phyloP scores from a whole-genome alignment of 2,888 invertebrate genomes.

The Drosophila kambysellisi region DNA sequence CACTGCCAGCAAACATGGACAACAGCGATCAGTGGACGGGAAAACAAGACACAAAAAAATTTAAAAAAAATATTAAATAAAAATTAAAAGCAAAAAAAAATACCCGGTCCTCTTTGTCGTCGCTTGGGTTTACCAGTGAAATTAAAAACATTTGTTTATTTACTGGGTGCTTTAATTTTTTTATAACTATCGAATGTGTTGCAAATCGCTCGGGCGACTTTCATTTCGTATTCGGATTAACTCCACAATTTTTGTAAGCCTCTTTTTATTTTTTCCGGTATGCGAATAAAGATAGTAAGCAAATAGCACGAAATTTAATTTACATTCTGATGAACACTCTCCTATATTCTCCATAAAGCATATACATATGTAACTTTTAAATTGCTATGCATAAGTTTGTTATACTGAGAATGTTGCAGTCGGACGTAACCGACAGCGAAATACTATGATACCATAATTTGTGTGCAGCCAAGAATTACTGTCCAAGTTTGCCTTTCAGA shows the following conservation, averaged over 20 bases:
- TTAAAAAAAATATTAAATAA: constrained; percentile 9
- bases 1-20: constrained; percentile 41
- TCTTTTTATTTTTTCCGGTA: background rate
- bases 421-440: too few relatives aligned
- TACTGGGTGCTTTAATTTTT: constrained; percentile 52
- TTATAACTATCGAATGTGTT: constrained; percentile 52
- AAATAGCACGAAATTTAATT: background rate
- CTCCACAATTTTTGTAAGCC: constrained; percentile 1
- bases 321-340: background rate
- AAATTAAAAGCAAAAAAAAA: background rate
- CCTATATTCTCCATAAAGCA: background rate
- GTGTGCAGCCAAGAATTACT: too few relatives aligned
- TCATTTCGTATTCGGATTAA: constrained; percentile 38
- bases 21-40: background rate
- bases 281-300: background rate
- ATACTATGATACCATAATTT: too few relatives aligned
- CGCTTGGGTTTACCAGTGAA: constrained; percentile 15
- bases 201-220: constrained; percentile 50
- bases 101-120: constrained; percentile 3
- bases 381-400: background rate
- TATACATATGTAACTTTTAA: background rate
- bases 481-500: too few relatives aligned
- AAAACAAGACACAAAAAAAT: constrained; percentile 31
- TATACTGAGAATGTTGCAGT: background rate
- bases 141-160: constrained; percentile 51